Evolutionary conservation across 2,113 vertebrate species (phyloP).

Genomic region (Platysteira castanea): DNA sequence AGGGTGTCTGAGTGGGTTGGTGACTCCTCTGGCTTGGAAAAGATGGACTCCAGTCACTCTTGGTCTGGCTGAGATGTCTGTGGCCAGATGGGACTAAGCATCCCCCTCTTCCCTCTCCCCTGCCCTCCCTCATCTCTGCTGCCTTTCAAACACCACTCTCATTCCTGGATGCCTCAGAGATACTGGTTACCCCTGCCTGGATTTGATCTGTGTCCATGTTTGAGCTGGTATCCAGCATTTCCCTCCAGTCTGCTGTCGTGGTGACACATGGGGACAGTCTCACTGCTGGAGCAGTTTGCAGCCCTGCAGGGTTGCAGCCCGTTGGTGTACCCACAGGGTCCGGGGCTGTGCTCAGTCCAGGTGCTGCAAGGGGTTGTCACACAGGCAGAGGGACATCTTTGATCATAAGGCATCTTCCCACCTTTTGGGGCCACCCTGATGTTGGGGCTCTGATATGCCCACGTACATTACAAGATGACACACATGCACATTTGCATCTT

Average conservation of each 20-base stretch:
- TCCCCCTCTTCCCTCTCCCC: not conserved
- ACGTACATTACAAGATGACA: not conserved
- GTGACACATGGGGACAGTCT: not conserved
- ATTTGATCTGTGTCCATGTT: not conserved
- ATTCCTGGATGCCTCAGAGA: not conserved
- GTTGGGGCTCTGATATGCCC: not conserved
- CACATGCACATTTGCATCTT: not conserved
- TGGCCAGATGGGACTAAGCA: rapidly evolving
- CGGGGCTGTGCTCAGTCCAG: not conserved
- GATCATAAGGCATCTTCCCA: not conserved
- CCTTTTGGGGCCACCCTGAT: not conserved
- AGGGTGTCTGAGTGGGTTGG: not conserved
- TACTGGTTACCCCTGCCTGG: not conserved
- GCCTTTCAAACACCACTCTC: not conserved
- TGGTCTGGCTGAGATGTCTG: not conserved
- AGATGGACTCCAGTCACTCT: not conserved
- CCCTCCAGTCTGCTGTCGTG: not conserved
- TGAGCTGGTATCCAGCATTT: not conserved
- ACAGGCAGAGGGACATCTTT: not conserved
- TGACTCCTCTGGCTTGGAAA: rapidly evolving
- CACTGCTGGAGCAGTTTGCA: not conserved
- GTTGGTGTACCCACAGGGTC: not conserved
- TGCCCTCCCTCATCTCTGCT: not conserved
- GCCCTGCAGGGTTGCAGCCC: not conserved
- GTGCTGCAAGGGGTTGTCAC: not conserved